Evolutionary conservation across 64 coral and sea anemone genomes (phyloP).

Genomic region (Cladopsammia gracilis): DNA sequence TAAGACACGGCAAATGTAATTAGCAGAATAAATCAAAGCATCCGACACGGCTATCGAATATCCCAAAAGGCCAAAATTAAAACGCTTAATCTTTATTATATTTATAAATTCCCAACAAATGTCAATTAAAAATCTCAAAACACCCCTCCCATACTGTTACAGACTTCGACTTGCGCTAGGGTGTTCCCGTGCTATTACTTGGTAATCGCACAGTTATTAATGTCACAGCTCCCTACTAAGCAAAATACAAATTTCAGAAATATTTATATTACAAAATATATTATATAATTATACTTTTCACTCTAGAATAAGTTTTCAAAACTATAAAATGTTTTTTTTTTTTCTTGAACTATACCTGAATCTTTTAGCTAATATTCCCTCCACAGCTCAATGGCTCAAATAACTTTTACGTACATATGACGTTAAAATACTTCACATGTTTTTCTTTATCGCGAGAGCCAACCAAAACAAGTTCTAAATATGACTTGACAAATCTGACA

Average conservation of each 20-base stretch:
- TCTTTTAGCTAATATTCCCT: not conserved
- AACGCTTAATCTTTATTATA: slow-evolving; percentile 36
- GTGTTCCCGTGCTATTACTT: not conserved
- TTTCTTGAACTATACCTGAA: not conserved
- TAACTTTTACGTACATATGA: not conserved
- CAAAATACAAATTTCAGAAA: slow-evolving; percentile 24
- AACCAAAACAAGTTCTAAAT: not conserved
- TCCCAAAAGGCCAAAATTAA: slow-evolving; percentile 2
- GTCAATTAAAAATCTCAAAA: slow-evolving; percentile 19
- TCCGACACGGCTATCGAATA: slow-evolving; percentile 30
- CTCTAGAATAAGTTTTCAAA: slow-evolving; percentile 40
- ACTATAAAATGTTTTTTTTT: not conserved
- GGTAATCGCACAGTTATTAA: not conserved
- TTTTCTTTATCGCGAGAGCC: not conserved
- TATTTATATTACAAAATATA: slow-evolving; percentile 61
- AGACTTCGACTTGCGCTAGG: not conserved
- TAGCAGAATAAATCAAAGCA: slow-evolving; percentile 15
- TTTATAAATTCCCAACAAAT: slow-evolving; percentile 31
- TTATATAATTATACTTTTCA: slow-evolving; percentile 29
- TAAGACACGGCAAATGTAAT: not conserved
- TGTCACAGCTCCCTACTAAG: not conserved
- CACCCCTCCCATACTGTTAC: not conserved
- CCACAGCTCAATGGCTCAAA: not conserved
- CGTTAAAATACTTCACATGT: not conserved
- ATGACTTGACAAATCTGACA: not conserved